These are phyloP conservation scores for Hymenopus coronatus DNA, from an alignment of 2,888 invertebrate genomes.

Conservation along the genomic window DNA sequence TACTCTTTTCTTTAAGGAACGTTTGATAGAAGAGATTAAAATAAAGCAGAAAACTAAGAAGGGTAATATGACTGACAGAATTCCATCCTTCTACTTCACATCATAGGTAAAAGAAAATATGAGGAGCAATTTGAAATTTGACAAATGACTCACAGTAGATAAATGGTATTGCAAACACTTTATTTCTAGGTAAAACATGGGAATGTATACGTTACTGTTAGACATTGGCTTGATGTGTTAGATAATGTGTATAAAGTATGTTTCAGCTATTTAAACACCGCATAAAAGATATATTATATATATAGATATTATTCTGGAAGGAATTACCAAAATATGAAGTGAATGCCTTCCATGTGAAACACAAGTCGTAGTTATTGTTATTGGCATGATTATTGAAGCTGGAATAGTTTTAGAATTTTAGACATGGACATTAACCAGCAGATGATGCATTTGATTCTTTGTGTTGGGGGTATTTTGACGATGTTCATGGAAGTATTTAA, in stretches of 20 bases:
- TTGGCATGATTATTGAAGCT: conserved; percentile 1
- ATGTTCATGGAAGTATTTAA: conserved; percentile 30
- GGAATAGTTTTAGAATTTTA: background rate
- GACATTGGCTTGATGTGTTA: background rate
- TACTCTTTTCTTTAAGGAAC: background rate
- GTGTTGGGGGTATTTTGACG: conserved; percentile 12
- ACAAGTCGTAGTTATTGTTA: background rate
- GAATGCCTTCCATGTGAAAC: background rate
- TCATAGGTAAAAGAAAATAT: background rate
- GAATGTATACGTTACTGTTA: conserved; percentile 11
- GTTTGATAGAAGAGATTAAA: background rate
- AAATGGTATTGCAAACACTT: background rate
- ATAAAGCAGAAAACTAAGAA: background rate
- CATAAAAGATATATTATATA: background rate
- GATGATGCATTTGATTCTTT: background rate
- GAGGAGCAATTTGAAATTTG: background rate
- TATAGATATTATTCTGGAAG: background rate
- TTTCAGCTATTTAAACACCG: background rate
- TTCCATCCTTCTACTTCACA: conserved; percentile 72
- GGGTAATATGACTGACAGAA: conserved; percentile 41
- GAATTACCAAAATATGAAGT: background rate
- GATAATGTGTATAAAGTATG: conserved; percentile 4
- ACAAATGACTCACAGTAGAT: background rate
- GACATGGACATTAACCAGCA: background rate
- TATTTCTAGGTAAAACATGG: background rate